Conservation (phyloP, 2,797 vertebrate genomes). For the Anabacerthia variegaticeps region DNA sequence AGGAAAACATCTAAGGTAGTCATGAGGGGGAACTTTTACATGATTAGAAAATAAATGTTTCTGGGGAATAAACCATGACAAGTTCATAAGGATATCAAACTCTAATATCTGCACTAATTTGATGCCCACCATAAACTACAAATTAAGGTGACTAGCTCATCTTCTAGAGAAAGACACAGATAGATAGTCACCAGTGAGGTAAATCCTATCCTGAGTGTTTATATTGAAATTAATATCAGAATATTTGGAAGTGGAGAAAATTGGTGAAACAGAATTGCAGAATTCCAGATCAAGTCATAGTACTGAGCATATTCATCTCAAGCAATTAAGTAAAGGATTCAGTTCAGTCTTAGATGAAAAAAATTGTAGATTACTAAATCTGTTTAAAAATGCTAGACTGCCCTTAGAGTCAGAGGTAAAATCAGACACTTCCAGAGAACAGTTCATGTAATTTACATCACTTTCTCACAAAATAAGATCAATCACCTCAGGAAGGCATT, state of each 20-base stretch:
- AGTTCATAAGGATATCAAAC: background rate
- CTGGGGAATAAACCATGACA: background rate
- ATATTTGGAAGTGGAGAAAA: background rate
- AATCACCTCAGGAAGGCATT: background rate
- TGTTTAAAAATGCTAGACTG: background rate
- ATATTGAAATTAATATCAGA: background rate
- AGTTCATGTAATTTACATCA: background rate
- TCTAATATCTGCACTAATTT: background rate
- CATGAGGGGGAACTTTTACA: background rate
- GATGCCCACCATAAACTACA: background rate
- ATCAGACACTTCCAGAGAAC: background rate
- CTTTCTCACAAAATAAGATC: background rate
- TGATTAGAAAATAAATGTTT: background rate
- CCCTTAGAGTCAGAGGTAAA: background rate
- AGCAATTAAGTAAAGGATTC: background rate
- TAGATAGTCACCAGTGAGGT: background rate
- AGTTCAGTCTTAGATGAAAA: background rate
- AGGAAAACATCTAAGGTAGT: background rate
- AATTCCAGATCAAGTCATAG: background rate
- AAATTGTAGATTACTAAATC: background rate
- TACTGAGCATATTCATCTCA: background rate
- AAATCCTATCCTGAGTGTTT: background rate
- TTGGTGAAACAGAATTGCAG: background rate
- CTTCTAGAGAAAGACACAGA: background rate
- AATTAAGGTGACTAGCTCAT: background rate